Percentiles rank a stretch among this genome's conserved stretches.
phyloP scores from a whole-genome alignment of 2,113 vertebrate genomes.

The Sigmodon hispidus region DNA sequence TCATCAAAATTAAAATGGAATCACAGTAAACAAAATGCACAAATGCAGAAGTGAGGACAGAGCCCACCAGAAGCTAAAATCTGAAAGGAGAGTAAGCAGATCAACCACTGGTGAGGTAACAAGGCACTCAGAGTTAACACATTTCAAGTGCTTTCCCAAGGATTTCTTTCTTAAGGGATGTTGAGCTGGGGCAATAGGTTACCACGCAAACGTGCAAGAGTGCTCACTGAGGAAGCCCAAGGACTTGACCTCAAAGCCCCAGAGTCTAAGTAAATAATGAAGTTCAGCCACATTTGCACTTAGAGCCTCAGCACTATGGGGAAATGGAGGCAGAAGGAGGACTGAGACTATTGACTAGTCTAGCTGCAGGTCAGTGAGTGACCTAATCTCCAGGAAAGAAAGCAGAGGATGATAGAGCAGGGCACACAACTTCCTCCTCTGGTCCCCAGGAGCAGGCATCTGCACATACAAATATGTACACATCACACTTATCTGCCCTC shows the following conservation, averaged over 20 bases:
- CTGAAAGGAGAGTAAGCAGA: background rate
- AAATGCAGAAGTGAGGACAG: too few relatives aligned
- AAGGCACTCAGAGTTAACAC: too few relatives aligned
- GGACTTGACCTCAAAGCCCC: background rate
- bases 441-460: background rate
- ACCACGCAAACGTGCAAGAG: too few relatives aligned
- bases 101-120: background rate
- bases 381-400: background rate
- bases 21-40: background rate
- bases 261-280: background rate
- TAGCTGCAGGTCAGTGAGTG: background rate
- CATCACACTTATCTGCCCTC: background rate
- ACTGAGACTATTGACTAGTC: too few relatives aligned
- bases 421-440: too few relatives aligned
- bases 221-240: background rate
- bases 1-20: slow-evolving; percentile 14
- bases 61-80: background rate
- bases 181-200: too few relatives aligned
- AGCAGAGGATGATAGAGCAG: background rate
- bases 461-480: background rate
- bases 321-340: background rate
- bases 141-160: background rate
- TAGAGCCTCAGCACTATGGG: background rate
- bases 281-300: too few relatives aligned
- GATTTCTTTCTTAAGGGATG: background rate